Conservation (phyloP, 92 coral and sea anemone genomes). For the Chrysogorgia sp. region DNA sequence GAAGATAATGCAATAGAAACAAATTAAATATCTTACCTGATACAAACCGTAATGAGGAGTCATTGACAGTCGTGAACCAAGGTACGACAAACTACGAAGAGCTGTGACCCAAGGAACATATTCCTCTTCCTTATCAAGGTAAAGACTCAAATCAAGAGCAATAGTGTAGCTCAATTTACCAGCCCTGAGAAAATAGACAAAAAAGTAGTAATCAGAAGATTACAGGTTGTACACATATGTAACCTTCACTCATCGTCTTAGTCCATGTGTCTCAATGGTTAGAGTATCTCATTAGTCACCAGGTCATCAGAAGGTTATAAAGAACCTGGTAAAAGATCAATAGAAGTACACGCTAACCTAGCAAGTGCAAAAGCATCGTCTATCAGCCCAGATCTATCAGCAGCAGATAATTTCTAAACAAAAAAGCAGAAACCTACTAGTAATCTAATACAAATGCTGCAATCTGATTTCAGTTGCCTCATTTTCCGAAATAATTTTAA, state of each 20-base stretch:
- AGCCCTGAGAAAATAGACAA: slow-evolving; percentile 43
- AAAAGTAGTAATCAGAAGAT: neutral
- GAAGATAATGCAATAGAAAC: neutral
- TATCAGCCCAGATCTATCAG: slow-evolving; percentile 71
- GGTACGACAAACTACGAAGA: slow-evolving; percentile 50
- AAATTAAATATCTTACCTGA: slow-evolving; percentile 61
- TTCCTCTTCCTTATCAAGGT: slow-evolving; percentile 60
- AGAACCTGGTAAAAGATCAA: too few relatives aligned
- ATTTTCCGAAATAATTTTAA: too few relatives aligned
- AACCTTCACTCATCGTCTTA: too few relatives aligned
- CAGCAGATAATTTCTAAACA: slow-evolving; percentile 55
- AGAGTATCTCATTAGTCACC: too few relatives aligned
- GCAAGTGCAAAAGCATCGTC: slow-evolving; percentile 70
- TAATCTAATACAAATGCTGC: too few relatives aligned
- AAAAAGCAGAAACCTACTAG: neutral
- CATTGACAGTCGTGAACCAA: slow-evolving; percentile 49
- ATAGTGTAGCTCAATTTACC: slow-evolving; percentile 47
- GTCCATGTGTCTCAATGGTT: too few relatives aligned
- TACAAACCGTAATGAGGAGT: slow-evolving; percentile 43
- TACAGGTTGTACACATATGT: too few relatives aligned
- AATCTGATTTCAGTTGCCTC: too few relatives aligned
- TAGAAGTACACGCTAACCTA: slow-evolving; percentile 40
- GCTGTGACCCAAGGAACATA: slow-evolving; percentile 61
- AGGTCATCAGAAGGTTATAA: too few relatives aligned
- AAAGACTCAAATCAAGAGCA: slow-evolving; percentile 60